These are phyloP conservation scores for Stylophora pistillata DNA, from an alignment of 64 coral and sea anemone species.

Conservation along the genomic window DNA sequence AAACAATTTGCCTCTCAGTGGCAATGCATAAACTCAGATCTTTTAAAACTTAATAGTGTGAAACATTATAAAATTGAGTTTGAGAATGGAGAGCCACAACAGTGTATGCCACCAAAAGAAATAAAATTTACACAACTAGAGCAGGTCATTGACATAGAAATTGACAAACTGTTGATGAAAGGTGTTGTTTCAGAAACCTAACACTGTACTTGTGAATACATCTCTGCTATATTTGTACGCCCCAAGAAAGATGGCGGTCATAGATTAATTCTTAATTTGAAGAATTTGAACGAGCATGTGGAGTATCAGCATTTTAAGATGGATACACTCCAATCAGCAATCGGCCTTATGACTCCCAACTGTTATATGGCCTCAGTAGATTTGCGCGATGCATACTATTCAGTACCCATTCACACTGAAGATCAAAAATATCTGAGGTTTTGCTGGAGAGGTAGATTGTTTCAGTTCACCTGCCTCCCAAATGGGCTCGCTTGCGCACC, in stretches of 20 bases:
- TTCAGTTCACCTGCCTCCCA: constrained; percentile 39
- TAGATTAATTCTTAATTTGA: too few species aligned
- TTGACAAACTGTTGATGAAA: constrained; percentile 32
- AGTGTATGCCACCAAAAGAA: constrained; percentile 22
- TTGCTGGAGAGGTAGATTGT: constrained; percentile 34
- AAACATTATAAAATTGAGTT: constrained; percentile 41
- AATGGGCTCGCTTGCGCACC: constrained; percentile 43
- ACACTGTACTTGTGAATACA: too few species aligned
- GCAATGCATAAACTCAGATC: constrained; percentile 9
- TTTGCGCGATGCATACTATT: constrained; percentile 52
- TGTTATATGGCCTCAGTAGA: constrained; percentile 52
- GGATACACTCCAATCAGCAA: too few species aligned
- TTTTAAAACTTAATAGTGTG: too few species aligned
- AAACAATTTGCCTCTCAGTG: constrained; percentile 48
- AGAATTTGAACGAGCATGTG: too few species aligned
- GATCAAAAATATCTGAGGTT: constrained; percentile 49
- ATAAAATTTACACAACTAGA: constrained; percentile 29
- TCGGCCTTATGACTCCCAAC: too few species aligned
- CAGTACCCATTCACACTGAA: constrained; percentile 48
- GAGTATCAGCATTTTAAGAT: too few species aligned
- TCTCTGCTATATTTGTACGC: too few species aligned
- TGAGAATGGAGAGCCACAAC: too few species aligned
- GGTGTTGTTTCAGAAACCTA: constrained; percentile 27
- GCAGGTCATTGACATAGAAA: constrained; percentile 42
- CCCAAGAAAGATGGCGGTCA: too few species aligned